phyloP scores from a whole-genome alignment of 2,888 invertebrate species.

The Zaprionus bogoriensis region DNA sequence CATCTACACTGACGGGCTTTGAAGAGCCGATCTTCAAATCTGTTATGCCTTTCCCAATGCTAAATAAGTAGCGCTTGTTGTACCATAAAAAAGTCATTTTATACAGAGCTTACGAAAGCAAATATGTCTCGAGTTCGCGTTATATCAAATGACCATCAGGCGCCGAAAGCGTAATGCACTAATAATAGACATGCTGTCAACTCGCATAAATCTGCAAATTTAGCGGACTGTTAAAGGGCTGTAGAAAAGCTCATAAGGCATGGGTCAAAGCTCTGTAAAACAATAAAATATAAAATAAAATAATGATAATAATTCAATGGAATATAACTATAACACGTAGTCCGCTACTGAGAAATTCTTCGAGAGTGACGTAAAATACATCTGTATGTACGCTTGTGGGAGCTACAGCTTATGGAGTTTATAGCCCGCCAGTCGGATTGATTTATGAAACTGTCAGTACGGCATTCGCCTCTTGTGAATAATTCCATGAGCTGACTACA shows the following conservation, averaged over 20 bases:
- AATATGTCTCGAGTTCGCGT: no score
- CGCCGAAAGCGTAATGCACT: neutral
- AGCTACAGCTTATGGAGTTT: neutral
- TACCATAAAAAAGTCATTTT: constrained; percentile 15
- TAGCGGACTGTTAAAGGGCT: neutral
- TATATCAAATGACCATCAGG: no score
- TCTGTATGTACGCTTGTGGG: neutral
- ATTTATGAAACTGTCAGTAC: constrained; percentile 50
- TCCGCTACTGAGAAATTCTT: neutral
- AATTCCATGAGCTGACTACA: constrained; percentile 14
- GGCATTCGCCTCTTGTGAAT: constrained; percentile 37
- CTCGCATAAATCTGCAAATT: neutral
- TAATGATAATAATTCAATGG: no score
- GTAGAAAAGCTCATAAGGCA: no score
- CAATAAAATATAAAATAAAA: no score
- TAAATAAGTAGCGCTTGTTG: constrained; percentile 31
- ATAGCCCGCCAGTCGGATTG: constrained; percentile 24
- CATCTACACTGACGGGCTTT: constrained; percentile 43
- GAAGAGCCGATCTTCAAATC: constrained; percentile 38
- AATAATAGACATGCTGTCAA: neutral
- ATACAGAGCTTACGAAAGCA: constrained; percentile 2
- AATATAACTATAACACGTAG: neutral
- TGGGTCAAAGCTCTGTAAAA: no score
- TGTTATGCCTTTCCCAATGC: constrained; percentile 32
- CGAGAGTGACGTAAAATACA: no score